Conservation (phyloP, 2,797 vertebrate species). For the Poecile montanus region DNA sequence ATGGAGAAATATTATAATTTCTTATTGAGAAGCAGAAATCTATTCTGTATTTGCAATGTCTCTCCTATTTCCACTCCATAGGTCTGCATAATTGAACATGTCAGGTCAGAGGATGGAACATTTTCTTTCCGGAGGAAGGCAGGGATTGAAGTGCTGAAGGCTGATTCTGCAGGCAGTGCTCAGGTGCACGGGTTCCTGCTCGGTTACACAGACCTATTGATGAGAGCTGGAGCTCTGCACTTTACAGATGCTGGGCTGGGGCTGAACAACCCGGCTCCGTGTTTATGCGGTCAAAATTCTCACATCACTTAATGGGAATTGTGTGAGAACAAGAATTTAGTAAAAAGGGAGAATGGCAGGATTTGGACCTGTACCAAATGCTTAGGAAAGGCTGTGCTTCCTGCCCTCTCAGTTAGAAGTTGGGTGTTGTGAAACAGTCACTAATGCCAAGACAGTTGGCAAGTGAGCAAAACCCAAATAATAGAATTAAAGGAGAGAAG, state of each 20-base stretch:
- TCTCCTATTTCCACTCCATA: not conserved
- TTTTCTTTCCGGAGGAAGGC: not conserved
- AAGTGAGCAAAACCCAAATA: slow-evolving; percentile 48
- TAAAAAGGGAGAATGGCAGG: slow-evolving; percentile 29
- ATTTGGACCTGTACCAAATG: slow-evolving; percentile 26
- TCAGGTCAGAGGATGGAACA: not conserved
- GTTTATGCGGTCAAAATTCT: slow-evolving; percentile 26
- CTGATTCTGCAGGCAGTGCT: not conserved
- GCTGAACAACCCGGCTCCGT: not conserved
- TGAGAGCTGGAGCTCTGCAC: not conserved
- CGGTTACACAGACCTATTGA: not conserved
- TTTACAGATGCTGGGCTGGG: not conserved
- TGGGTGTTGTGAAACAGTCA: slow-evolving; percentile 30
- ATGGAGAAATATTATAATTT: slow-evolving; percentile 1
- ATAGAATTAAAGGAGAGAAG: slow-evolving; percentile 41
- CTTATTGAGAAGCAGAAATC: not conserved
- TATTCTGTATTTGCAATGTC: not conserved
- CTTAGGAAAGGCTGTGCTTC: slow-evolving; percentile 27
- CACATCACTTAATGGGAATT: slow-evolving; percentile 25
- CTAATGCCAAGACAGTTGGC: slow-evolving; percentile 40
- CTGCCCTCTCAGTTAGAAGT: slow-evolving; percentile 39
- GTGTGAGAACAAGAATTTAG: slow-evolving; percentile 47
- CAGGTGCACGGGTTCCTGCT: not conserved
- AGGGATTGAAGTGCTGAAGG: not conserved
- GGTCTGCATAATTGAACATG: not conserved